These are phyloP conservation scores for Magallana nippona DNA, from an alignment of 2,888 invertebrate genomes.

Conservation along the genomic window DNA sequence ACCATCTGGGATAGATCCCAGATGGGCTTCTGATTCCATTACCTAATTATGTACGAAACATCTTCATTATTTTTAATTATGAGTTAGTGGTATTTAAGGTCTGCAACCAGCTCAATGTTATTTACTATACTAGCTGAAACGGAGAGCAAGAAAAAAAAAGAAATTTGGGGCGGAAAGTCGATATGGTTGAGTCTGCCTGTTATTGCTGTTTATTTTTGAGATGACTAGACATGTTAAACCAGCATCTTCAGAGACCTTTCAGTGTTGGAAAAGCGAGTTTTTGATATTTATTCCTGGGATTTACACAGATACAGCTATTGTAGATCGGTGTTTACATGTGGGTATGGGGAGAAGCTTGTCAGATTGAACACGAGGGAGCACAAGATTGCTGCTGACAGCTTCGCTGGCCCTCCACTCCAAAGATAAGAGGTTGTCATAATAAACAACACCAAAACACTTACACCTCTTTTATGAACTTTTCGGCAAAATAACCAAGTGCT, in stretches of 20 bases:
- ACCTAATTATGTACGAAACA: constrained; percentile 7
- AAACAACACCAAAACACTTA: constrained; percentile 21
- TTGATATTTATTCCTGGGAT: constrained; percentile 19
- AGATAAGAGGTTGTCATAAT: constrained; percentile 28
- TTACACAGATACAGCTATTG: constrained; percentile 18
- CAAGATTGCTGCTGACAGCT: constrained; percentile 28
- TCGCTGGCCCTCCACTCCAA: constrained; percentile 6
- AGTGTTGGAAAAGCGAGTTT: constrained; percentile 2
- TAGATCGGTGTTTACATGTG: constrained; percentile 19
- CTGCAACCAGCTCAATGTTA: not conserved
- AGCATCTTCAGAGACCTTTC: not conserved
- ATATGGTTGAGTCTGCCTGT: constrained; percentile 17
- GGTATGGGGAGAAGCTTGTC: constrained; percentile 1
- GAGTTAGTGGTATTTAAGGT: constrained; percentile 17
- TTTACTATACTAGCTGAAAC: not conserved
- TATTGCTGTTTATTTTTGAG: constrained; percentile 12
- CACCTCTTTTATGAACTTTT: constrained; percentile 15
- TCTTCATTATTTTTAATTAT: constrained; percentile 32
- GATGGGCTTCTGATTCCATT: not conserved
- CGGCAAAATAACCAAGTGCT: not conserved
- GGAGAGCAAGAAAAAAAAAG: not conserved
- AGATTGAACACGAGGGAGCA: constrained; percentile 14
- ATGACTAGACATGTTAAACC: constrained; percentile 10
- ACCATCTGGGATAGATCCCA: not conserved
- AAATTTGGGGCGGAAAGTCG: constrained; percentile 19